These are phyloP conservation scores for Fulica atra DNA, from an alignment of 2,113 vertebrate species.

Conservation along the genomic window DNA sequence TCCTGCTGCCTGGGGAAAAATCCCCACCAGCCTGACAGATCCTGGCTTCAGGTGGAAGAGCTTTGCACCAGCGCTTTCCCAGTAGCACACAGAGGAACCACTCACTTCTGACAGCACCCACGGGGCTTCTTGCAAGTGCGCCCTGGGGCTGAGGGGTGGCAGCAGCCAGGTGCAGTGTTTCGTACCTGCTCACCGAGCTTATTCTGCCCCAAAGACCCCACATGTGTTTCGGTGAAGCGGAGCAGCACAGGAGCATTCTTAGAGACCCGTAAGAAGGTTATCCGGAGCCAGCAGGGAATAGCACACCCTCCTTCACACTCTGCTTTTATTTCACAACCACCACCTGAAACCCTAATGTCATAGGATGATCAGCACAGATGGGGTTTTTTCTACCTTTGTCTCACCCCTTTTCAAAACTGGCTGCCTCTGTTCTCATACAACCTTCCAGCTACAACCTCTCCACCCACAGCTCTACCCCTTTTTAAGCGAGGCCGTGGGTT, in stretches of 20 bases:
- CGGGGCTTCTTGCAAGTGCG: background rate
- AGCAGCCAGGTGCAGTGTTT: background rate
- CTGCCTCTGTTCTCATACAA: background rate
- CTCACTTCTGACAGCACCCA: background rate
- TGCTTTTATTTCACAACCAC: background rate
- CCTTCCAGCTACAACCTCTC: background rate
- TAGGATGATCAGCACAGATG: background rate
- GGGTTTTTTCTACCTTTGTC: background rate
- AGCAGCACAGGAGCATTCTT: background rate
- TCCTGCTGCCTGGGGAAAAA: background rate
- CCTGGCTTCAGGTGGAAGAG: background rate
- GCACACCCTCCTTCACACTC: background rate
- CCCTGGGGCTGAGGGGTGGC: background rate
- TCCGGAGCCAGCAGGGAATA: background rate
- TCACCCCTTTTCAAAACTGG: background rate
- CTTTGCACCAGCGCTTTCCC: background rate
- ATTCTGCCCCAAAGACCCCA: background rate
- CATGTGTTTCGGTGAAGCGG: background rate
- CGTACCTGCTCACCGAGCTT: background rate
- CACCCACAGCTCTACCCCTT: background rate
- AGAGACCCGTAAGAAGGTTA: background rate
- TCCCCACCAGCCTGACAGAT: no score
- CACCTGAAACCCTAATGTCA: background rate
- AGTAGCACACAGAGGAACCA: background rate
- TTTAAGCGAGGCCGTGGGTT: background rate